Base-by-base conservation (phyloP, 1,140 invertebrate genomes). In the Linepithema humile region DNA sequence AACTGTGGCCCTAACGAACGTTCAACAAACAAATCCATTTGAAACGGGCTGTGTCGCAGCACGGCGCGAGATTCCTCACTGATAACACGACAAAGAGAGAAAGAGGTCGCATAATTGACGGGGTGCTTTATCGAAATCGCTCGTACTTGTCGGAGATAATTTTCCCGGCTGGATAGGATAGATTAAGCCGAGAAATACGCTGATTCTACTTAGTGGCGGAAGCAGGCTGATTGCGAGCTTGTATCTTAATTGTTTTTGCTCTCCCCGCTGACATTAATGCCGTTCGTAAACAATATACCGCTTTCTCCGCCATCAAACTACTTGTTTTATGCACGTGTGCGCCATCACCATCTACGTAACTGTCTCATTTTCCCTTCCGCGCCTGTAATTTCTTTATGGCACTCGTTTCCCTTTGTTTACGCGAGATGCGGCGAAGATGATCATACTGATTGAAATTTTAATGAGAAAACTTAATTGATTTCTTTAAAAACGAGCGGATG, bases 211-310 rank as follows among this genome's bases (percentile, higher is more conserved):
- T 12, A 15, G 12, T 4, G 32, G 17, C 10, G n/a, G 29, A 23
- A 48, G 45, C 23, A 74, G 15, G 40, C 29, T 55, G 48, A 83
- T 57, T 65, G 82, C 57, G 82, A 64, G 75, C 87, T 90, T 91
- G 88, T 91, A 89, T 91, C 91, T 91, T 92, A 92, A 92, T 91
- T 91, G 89, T 91, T 91, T 88, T 85, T 82, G 85, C 86, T 88
- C 55, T 85, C 87, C 85, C 85, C 60, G 70, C 72, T 88, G 90
- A 92, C 91, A 70, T 91, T 91, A 92, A 92, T 92, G 83, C 69
- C 85, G 83, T 91, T 89, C 89, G 86, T 91, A 91, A 92, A 92
- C 91, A 91, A 92, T 89, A 87, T 90, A 82, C 87, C 38, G 83
- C 73, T 74, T 85, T 78, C 72, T 17, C 50, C 57, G 75, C 69